Evolutionary conservation across 2,888 invertebrate genomes (phyloP).

Genomic region (Drosophila neoperkinsi): DNA sequence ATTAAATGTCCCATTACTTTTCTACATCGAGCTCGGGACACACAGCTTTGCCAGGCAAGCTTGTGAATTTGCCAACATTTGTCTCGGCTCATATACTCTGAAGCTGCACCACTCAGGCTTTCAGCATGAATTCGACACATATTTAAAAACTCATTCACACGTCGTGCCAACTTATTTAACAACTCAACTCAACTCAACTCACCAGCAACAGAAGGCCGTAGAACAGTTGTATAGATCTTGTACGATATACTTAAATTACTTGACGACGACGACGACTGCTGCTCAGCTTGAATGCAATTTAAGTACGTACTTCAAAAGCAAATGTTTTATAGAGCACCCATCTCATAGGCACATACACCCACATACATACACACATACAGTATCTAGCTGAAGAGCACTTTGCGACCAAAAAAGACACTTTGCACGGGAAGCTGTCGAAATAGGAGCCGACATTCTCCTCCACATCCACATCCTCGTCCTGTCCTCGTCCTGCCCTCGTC

Average conservation of each 20-base stretch:
- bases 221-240: conserved; percentile 60
- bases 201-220: conserved; percentile 11
- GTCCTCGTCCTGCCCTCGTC: conserved; percentile 8
- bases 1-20: background rate
- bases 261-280: conserved; percentile 46
- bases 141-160: conserved; percentile 75
- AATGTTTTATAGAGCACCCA: conserved; percentile 76
- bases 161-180: conserved; percentile 75
- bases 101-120: conserved; percentile 19
- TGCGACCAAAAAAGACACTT: conserved; percentile 66
- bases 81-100: conserved; percentile 33
- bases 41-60: conserved; percentile 16
- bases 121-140: conserved; percentile 65
- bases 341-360: conserved; percentile 19
- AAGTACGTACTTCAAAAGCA: conserved; percentile 75
- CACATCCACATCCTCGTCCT: conserved; percentile 2
- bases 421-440: conserved; percentile 54
- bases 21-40: background rate
- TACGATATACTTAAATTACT: conserved; percentile 58
- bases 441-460: conserved; percentile 36
- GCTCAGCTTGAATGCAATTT: conserved; percentile 77
- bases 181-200: conserved; percentile 40
- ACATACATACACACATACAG: conserved; percentile 20
- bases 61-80: conserved; percentile 38
- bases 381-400: conserved; percentile 67